These are phyloP conservation scores for Xiphias gladius DNA, from an alignment of 2,113 vertebrate species.

Conservation along the genomic window DNA sequence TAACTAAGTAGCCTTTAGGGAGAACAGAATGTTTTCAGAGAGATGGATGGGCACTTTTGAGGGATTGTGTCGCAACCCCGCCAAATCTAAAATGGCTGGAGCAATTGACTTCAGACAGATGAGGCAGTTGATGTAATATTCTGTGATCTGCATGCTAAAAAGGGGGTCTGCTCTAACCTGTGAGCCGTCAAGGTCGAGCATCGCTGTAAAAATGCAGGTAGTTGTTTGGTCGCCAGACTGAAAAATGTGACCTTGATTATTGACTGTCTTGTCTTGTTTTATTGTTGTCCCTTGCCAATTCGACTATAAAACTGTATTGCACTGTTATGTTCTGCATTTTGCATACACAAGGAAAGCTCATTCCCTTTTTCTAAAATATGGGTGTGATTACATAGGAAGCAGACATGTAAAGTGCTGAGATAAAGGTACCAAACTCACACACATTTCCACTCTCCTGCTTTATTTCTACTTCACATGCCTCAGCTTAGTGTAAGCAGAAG, in stretches of 20 bases:
- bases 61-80: constrained; percentile 81
- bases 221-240: constrained; percentile 81
- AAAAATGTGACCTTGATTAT: constrained; percentile 85
- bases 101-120: constrained; percentile 84
- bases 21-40: constrained; percentile 79
- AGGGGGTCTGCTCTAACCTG: constrained; percentile 77
- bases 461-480: constrained; percentile 65
- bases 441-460: constrained; percentile 43
- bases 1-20: constrained; percentile 76
- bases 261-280: constrained; percentile 82
- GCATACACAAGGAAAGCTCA: constrained; percentile 26
- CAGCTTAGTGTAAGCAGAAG: constrained; percentile 64
- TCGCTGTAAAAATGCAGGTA: constrained; percentile 80
- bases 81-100: constrained; percentile 85
- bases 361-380: constrained; percentile 7
- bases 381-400: constrained; percentile 27
- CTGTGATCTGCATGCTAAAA: constrained; percentile 85
- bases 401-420: constrained; percentile 11
- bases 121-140: constrained; percentile 83
- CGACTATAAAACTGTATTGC: constrained; percentile 61
- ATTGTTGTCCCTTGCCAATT: constrained; percentile 66
- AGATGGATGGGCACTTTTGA: constrained; percentile 84
- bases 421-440: constrained; percentile 20
- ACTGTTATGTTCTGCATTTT: constrained; percentile 11
- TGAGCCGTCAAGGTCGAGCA: constrained; percentile 79